Percentiles rank a stretch among this genome's conserved stretches.
Evolutionary conservation across 2,797 vertebrate species (phyloP).

Genomic region (Pantherophis vulpinus): DNA sequence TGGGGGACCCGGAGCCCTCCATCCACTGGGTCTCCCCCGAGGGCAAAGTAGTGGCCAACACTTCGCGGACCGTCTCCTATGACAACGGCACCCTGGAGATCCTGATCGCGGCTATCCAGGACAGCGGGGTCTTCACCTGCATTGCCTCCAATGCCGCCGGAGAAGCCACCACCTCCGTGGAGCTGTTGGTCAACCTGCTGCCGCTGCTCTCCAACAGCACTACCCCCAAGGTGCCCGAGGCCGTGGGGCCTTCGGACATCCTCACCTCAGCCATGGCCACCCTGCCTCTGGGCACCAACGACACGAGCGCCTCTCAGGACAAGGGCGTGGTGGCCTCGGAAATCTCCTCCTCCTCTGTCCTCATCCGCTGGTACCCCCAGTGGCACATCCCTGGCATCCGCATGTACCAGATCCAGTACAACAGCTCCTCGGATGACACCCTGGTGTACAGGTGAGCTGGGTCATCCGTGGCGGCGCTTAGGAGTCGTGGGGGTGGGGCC

Average conservation of each 20-base stretch:
- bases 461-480: background rate
- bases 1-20: conserved; percentile 86
- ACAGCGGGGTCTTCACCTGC: conserved; percentile 85
- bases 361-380: conserved; percentile 61
- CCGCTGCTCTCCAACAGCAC: conserved; percentile 77
- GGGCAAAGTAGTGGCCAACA: conserved; percentile 85
- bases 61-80: conserved; percentile 81
- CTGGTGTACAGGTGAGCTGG: conserved; percentile 84
- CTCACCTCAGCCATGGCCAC: conserved; percentile 46
- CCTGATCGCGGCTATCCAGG: conserved; percentile 81
- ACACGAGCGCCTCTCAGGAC: background rate
- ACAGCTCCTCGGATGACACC: conserved; percentile 87
- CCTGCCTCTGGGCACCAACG: conserved; percentile 30
- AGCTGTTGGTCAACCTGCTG: conserved; percentile 84
- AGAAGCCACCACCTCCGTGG: conserved; percentile 83
- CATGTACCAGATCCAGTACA: conserved; percentile 95
- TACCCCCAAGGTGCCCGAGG: conserved; percentile 75
- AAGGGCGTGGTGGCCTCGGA: conserved; percentile 6
- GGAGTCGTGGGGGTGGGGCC: too few species aligned
- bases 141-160: conserved; percentile 89
- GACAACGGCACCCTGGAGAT: conserved; percentile 89
- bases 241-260: conserved; percentile 77
- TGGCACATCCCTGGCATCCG: conserved; percentile 86
- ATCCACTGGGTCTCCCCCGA: conserved; percentile 89
- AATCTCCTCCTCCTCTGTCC: background rate